These are phyloP conservation scores for Percina caprodes DNA, from an alignment of 2,113 vertebrate genomes.

Conservation along the genomic window DNA sequence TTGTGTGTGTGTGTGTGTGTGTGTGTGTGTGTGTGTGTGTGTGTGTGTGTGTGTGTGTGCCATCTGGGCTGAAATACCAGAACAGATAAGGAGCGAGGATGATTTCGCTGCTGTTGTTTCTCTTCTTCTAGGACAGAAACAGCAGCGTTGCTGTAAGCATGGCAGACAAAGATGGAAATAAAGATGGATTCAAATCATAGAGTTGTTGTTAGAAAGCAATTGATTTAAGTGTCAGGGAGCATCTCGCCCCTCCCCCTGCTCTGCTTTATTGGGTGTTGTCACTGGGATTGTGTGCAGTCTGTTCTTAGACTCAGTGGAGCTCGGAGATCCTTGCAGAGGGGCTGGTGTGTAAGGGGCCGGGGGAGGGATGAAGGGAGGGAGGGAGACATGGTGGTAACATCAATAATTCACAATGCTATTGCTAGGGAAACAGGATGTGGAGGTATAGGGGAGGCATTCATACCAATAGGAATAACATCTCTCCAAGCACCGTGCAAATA, in stretches of 20 bases:
- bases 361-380: slow-evolving; percentile 41
- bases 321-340: slow-evolving; percentile 71
- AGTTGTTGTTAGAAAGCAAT: slow-evolving; percentile 73
- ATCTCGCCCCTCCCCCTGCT: slow-evolving; percentile 64
- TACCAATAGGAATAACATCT: slow-evolving; percentile 60
- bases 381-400: slow-evolving; percentile 73
- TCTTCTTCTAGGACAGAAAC: slow-evolving; percentile 22
- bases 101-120: slow-evolving; percentile 22
- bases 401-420: slow-evolving; percentile 82
- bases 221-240: slow-evolving; percentile 82
- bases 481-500: slow-evolving; percentile 66
- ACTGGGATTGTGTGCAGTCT: slow-evolving; percentile 63
- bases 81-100: slow-evolving; percentile 28
- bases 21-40: too few species aligned
- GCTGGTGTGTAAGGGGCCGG: slow-evolving; percentile 62
- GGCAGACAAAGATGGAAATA: slow-evolving; percentile 63
- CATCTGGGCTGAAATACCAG: slow-evolving; percentile 51
- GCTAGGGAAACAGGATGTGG: slow-evolving; percentile 78
- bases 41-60: too few species aligned
- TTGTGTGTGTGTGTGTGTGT: too few species aligned
- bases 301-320: slow-evolving; percentile 73
- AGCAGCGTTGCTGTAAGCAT: slow-evolving; percentile 31
- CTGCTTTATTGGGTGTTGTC: slow-evolving; percentile 80
- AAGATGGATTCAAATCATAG: slow-evolving; percentile 74
- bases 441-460: slow-evolving; percentile 67